Evolutionary conservation across 2,797 vertebrate species (phyloP), one percentile per base, ranked within the genome.

Genomic region (Miichthys miiuy): DNA sequence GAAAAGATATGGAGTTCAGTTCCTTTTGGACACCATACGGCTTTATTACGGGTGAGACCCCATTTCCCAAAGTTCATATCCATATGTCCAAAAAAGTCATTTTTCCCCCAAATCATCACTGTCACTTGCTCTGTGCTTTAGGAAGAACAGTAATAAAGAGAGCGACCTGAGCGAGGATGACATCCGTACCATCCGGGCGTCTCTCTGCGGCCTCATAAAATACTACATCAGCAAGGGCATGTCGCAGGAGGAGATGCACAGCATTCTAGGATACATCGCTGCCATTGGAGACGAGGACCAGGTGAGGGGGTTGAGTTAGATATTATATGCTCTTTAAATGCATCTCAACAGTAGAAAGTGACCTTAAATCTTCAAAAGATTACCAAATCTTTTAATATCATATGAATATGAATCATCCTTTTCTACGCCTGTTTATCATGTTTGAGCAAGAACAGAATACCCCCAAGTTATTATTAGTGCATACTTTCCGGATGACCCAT

Each of bases 201-300:
- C 97, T 18, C 95, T 99, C 20, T 97, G 93, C 65, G 96, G 97
- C 69, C 94, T 99, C 48, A 93, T 99, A 84, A 99, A 97, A 65
- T 99, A 99, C 89, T 99, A 99, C 93, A 95, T 99, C 87, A 97
- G 96, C 93, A 99, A 98, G 94, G 97, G 98, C 77, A 96, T 96
- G 87, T 95, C 96, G 0, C 97, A 97, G 89, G 97, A 99, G 63
- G 98, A 99, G 92, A 95, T 97, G 93, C 97, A 98, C 80, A 97
- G 97, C 93, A 95, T 99, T 48, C 90, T 99, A 90, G 97, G 97
- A 94, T 99, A 98, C 61, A 92, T 98, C 11, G 95, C 98, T 79
- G 98, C 97, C 75, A 97, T 96, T 21, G 96, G 87, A 83, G 97
- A 98, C 0, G 98, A 99, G 87, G 97, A 99, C 6, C 97, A 98